phyloP scores from a whole-genome alignment of 2,113 vertebrate genomes.

The Chelonoidis abingdonii region DNA sequence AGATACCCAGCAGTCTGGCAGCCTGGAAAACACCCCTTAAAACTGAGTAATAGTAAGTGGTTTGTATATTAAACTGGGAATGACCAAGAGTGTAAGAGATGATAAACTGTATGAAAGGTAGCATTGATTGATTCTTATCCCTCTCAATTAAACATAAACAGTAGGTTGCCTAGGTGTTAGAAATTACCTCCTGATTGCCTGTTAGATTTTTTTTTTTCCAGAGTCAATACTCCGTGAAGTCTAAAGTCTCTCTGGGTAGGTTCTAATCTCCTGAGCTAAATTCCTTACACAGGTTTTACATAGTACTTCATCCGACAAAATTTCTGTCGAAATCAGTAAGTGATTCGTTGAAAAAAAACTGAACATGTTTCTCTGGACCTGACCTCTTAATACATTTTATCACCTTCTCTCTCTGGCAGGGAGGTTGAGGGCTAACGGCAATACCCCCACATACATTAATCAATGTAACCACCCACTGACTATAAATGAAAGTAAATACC shows the following conservation, averaged over 20 bases:
- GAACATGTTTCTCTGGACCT: not conserved
- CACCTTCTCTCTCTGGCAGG: not conserved
- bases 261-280: fast-evolving
- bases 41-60: not conserved
- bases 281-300: not conserved
- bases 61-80: not conserved
- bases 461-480: not conserved
- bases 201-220: not conserved
- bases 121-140: not conserved
- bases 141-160: not conserved
- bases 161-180: not conserved
- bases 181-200: fast-evolving
- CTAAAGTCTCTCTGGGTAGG: not conserved
- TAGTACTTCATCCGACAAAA: not conserved
- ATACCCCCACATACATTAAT: not conserved
- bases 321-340: fast-evolving
- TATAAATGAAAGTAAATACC: not conserved
- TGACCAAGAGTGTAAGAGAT: not conserved
- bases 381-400: not conserved
- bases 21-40: not conserved
- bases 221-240: not conserved
- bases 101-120: fast-evolving
- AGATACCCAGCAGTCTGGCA: not conserved
- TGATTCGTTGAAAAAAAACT: not conserved
- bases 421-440: not conserved